Evolutionary conservation across 1,140 invertebrate species (phyloP).

Genomic region (Ephestia elutella): DNA sequence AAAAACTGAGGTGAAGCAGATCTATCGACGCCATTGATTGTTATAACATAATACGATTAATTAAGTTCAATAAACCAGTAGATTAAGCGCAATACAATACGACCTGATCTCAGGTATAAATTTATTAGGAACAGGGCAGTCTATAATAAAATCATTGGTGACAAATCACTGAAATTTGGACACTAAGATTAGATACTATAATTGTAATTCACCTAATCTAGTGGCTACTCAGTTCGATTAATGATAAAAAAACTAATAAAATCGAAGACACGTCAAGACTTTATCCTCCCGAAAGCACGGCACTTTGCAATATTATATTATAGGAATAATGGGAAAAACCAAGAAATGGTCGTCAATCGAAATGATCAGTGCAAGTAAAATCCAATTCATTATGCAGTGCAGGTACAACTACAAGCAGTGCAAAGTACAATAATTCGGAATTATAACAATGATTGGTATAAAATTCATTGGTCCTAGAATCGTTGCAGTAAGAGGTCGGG

Average conservation of each 20-base stretch:
- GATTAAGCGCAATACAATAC: slow-evolving; percentile 60
- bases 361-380: slow-evolving; percentile 21
- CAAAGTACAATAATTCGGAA: slow-evolving; percentile 12
- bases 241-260: slow-evolving; percentile 29
- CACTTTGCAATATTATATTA: slow-evolving; percentile 38
- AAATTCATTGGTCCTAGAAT: slow-evolving; percentile 20
- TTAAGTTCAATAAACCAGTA: slow-evolving; percentile 46
- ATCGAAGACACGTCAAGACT: slow-evolving; percentile 64
- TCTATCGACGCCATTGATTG: slow-evolving; percentile 10
- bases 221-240: slow-evolving; percentile 32
- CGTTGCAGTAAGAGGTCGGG: background rate
- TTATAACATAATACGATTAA: slow-evolving; percentile 46
- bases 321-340: slow-evolving; percentile 34
- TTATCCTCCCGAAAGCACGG: slow-evolving; percentile 26
- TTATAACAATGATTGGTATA: slow-evolving; percentile 22
- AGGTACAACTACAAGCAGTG: too few species aligned
- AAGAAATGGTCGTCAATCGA: slow-evolving; percentile 27
- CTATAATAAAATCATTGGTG: slow-evolving; percentile 70
- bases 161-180: slow-evolving; percentile 70
- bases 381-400: too few species aligned
- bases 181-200: slow-evolving; percentile 40
- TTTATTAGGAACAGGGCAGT: slow-evolving; percentile 69
- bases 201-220: slow-evolving; percentile 66
- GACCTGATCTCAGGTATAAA: slow-evolving; percentile 51
- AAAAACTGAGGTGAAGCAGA: slow-evolving; percentile 51